A percentile compares a stretch with the other conserved stretches of the same genome.
Conservation (phyloP, 1,140 invertebrate genomes). For the Drosophila tristis region DNA sequence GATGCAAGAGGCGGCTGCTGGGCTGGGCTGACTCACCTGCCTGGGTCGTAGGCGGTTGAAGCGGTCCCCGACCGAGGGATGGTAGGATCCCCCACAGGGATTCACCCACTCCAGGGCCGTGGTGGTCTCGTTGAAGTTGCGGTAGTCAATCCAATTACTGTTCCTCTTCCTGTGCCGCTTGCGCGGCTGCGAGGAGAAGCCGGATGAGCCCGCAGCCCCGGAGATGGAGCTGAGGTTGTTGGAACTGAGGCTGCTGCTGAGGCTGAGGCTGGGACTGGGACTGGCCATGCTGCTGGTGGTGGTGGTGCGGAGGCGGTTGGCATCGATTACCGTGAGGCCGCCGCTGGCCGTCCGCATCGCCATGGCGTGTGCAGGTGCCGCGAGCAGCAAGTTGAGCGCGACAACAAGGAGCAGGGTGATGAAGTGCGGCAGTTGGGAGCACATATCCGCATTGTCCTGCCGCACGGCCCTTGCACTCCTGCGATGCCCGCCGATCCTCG, state of each 20-base stretch:
- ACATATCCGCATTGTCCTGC: constrained; percentile 56
- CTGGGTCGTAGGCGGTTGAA: constrained; percentile 55
- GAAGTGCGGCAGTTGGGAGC: constrained; percentile 44
- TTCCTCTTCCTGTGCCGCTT: constrained; percentile 79
- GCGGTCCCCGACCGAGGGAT: constrained; percentile 48
- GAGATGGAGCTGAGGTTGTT: neutral
- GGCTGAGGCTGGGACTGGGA: neutral
- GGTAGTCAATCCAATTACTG: constrained; percentile 75
- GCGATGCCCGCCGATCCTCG: neutral
- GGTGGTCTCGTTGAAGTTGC: constrained; percentile 71
- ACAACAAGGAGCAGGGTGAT: constrained; percentile 54
- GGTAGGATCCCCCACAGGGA: constrained; percentile 73
- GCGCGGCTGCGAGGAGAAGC: constrained; percentile 24
- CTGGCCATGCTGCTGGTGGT: constrained; percentile 5
- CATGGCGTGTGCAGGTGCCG: constrained; percentile 35
- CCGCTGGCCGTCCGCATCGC: constrained; percentile 51
- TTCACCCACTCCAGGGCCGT: constrained; percentile 75
- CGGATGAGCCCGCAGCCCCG: neutral
- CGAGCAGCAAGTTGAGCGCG: constrained; percentile 24
- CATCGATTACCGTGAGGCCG: constrained; percentile 49
- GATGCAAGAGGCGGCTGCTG: no score
- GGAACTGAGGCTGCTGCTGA: neutral
- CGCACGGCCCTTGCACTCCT: constrained; percentile 5
- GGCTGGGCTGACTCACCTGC: constrained; percentile 54
- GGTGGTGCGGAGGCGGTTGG: constrained; percentile 5